Conservation (phyloP, 2,797 vertebrate species). For the Pelodytes ibericus region DNA sequence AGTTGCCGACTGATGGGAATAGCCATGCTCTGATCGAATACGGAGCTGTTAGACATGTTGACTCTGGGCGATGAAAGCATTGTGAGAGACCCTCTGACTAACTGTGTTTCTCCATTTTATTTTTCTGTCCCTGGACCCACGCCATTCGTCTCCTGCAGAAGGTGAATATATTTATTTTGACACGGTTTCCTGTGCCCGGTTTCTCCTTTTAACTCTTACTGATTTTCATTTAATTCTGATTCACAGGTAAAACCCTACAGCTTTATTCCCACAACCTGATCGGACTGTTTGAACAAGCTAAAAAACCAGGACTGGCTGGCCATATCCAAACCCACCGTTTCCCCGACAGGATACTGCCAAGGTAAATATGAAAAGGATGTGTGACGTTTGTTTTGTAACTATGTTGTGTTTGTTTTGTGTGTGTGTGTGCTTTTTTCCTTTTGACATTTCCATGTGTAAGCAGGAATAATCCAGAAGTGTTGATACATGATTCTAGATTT, state of each 20-base stretch:
- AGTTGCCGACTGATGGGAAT: too few relatives aligned
- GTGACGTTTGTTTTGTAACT: too few relatives aligned
- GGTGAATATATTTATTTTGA: conserved; percentile 78
- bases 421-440: too few relatives aligned
- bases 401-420: too few relatives aligned
- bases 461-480: too few relatives aligned
- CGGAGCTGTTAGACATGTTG: too few relatives aligned
- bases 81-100: conserved; percentile 16
- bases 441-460: too few relatives aligned
- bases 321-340: conserved; percentile 97
- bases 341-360: conserved; percentile 89
- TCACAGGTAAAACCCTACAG: conserved; percentile 92
- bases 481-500: too few relatives aligned
- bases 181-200: not conserved
- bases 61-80: too few relatives aligned
- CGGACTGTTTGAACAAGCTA: conserved; percentile 96
- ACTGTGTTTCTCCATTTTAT: conserved; percentile 71
- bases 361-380: conserved; percentile 66
- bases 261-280: conserved; percentile 97
- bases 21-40: too few relatives aligned
- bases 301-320: conserved; percentile 91
- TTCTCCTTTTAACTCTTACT: not conserved
- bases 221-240: conserved; percentile 59
- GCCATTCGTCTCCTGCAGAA: conserved; percentile 83
- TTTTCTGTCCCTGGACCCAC: conserved; percentile 74